Evolutionary conservation across 2,113 vertebrate species (phyloP).

Genomic region (Pelmatolapia mariae): DNA sequence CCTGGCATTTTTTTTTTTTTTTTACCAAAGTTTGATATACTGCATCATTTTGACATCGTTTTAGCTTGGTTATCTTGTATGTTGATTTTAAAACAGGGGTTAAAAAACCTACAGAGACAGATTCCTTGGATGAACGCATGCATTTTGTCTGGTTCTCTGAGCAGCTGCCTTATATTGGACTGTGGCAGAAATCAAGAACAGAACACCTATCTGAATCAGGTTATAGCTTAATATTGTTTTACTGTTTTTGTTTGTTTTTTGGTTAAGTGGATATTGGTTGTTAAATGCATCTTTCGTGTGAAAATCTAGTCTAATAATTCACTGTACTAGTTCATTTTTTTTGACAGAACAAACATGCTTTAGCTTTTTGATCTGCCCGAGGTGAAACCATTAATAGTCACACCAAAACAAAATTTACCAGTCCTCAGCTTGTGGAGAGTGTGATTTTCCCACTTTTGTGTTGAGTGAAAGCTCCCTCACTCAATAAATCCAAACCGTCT

Average conservation of each 20-base stretch:
- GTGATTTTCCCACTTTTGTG: slow-evolving; percentile 36
- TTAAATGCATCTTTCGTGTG: not conserved
- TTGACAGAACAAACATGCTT: not conserved
- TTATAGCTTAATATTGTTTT: not conserved
- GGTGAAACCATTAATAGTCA: not conserved
- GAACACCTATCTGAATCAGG: not conserved
- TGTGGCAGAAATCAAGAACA: not conserved
- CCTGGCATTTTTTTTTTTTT: not conserved
- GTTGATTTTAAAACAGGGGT: not conserved
- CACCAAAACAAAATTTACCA: not conserved
- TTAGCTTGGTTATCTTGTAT: not conserved
- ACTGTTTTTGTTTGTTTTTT: not conserved
- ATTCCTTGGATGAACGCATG: not conserved
- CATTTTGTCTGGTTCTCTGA: not conserved
- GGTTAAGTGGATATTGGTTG: not conserved
- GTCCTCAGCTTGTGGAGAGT: slow-evolving; percentile 14
- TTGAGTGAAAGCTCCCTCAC: not conserved
- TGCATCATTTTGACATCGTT: not conserved
- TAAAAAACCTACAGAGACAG: not conserved
- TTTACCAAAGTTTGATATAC: not conserved
- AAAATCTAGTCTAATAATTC: not conserved
- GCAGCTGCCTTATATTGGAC: not conserved
- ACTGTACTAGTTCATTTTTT: not conserved
- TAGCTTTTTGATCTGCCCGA: not conserved
- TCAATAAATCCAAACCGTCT: slow-evolving; percentile 19